A percentile compares a stretch with the other conserved stretches of the same genome.
These are phyloP conservation scores for Amphiura filiformis DNA, from an alignment of 35 echinoderm and acorn worm species.

Conservation along the genomic window DNA sequence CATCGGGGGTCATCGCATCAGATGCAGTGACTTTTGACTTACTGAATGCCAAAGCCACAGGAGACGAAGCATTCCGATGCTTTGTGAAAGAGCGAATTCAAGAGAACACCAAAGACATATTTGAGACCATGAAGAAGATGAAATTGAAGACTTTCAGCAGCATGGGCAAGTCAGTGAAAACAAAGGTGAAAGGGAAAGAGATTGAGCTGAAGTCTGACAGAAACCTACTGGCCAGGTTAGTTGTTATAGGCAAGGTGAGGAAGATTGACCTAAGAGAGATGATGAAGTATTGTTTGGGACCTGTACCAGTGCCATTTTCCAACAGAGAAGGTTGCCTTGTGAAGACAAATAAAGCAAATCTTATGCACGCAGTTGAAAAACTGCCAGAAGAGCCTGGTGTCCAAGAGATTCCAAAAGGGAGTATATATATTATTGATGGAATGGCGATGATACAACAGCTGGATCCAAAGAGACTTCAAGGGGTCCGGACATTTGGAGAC, in stretches of 20 bases:
- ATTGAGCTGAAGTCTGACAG: conserved; percentile 38
- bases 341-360: conserved; percentile 56
- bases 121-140: neutral
- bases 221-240: conserved; percentile 37
- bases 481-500: conserved; percentile 31
- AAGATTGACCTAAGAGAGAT: conserved; percentile 42
- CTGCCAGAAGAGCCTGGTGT: conserved; percentile 12
- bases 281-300: conserved; percentile 46
- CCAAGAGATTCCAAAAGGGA: conserved; percentile 6
- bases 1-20: conserved; percentile 25
- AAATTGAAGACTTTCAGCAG: conserved; percentile 44
- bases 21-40: conserved; percentile 15
- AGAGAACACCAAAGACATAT: conserved; percentile 22
- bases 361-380: conserved; percentile 34
- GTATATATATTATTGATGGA: conserved; percentile 42
- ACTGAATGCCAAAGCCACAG: conserved; percentile 14
- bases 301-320: conserved; percentile 34
- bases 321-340: conserved; percentile 37
- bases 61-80: conserved; percentile 18
- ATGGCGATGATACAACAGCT: conserved; percentile 60
- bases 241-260: conserved; percentile 35
- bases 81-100: conserved; percentile 34
- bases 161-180: conserved; percentile 17
- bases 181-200: conserved; percentile 40
- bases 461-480: neutral